These are phyloP conservation scores for Toxostoma redivivum DNA, from an alignment of 2,113 vertebrate genomes.

Conservation along the genomic window DNA sequence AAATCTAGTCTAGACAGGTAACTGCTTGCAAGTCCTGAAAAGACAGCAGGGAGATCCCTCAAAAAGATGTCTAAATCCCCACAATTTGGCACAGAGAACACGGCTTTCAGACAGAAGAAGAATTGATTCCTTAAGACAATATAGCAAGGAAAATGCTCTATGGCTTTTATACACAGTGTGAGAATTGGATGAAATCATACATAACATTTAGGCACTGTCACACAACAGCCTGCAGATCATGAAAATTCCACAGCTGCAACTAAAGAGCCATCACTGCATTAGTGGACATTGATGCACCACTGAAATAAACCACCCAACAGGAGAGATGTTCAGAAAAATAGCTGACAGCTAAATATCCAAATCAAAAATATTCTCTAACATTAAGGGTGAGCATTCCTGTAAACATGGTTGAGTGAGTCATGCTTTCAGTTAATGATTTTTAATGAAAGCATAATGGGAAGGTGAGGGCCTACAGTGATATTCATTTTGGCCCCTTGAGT, in stretches of 20 bases:
- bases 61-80: neutral
- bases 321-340: neutral
- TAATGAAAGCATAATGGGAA: neutral
- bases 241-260: neutral
- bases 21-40: neutral
- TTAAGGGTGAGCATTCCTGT: neutral
- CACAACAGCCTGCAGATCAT: neutral
- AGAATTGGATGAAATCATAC: neutral
- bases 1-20: conserved; percentile 33
- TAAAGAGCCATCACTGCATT: neutral
- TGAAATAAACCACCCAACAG: neutral
- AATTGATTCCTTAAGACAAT: neutral
- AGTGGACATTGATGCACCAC: neutral
- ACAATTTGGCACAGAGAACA: neutral
- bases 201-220: neutral
- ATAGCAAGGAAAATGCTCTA: neutral
- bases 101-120: neutral
- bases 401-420: neutral
- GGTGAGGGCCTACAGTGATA: neutral
- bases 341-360: neutral
- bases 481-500: neutral
- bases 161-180: neutral
- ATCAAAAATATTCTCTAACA: neutral
- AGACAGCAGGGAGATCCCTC: neutral
- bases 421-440: neutral